Evolutionary conservation across 2,113 vertebrate genomes (phyloP), one percentile per base, ranked within the genome.

Genomic region (Heteronetta atricapilla): DNA sequence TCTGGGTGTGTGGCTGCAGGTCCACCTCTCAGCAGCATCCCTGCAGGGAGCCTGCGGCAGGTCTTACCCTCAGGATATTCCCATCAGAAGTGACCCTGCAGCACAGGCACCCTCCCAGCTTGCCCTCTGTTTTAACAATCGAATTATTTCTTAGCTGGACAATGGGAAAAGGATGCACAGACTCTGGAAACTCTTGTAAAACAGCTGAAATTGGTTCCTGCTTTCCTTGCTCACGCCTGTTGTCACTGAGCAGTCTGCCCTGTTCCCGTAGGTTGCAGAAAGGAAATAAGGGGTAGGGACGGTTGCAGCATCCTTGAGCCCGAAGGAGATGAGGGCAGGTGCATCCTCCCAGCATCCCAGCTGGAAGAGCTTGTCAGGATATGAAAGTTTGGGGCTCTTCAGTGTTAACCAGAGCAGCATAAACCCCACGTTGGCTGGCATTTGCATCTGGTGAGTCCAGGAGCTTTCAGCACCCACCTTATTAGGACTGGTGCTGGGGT

Each of bases 41-140:
- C 31, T 23, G 40, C 60, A 23, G 17, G 42, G 38, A 80, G 20
- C 33, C 44, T 36, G 1, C 40, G 36, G 19, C 46, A 26, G 2
- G 7, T 36, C 18, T 81, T 14, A 33, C 46, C 3, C 59, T 14
- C 0, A 0, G 17, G 67, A 6, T 12, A 3, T 44, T 22, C 53
- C 59, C 67, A 1, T 76, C 55, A 78, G 64, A 77, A 74, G 40
- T 33, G 63, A 66, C 63, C 8, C 26, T 40, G 72, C 26, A 33
- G 12, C 21, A 33, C 70, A 85, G 46, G 17, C 55, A 31, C 12
- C 21, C 10, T 69, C 53, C 33, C 58, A 22, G 6, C 58, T 69
- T 26, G 13, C 31, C 33, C 46, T 88, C 55, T 42, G 34, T 42
- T 88, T 72, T 80, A 86, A n/a, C 19, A 34, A 28, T 15, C 83